Conservation (phyloP, 2,888 invertebrate genomes). For the Nudaria mundana region DNA sequence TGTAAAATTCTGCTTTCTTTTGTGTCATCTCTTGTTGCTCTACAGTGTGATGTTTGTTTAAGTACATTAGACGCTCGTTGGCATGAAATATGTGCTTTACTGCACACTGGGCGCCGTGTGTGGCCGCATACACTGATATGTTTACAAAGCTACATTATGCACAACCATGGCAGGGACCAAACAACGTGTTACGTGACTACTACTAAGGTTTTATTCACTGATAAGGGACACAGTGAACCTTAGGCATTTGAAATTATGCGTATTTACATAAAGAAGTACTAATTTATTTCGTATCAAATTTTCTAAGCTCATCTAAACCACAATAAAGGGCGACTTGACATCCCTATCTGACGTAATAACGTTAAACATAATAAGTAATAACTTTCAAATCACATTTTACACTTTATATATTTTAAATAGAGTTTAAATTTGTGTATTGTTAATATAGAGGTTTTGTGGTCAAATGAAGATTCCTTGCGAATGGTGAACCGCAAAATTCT, state of each 20-base stretch:
- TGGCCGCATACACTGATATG: neutral
- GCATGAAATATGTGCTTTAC: neutral
- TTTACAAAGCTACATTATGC: slow-evolving; percentile 6
- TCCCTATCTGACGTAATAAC: slow-evolving; percentile 10
- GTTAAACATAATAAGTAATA: slow-evolving; percentile 1
- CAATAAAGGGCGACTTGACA: slow-evolving; percentile 2
- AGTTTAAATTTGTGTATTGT: neutral
- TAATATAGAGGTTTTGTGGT: slow-evolving; percentile 22
- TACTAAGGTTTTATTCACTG: neutral
- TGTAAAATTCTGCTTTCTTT: too few relatives aligned
- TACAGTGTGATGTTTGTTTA: neutral
- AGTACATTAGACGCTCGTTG: neutral
- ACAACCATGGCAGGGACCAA: slow-evolving; percentile 1
- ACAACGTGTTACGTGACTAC: slow-evolving; percentile 3
- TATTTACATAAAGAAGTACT: too few relatives aligned
- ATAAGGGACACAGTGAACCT: too few relatives aligned
- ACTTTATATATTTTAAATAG: slow-evolving; percentile 1
- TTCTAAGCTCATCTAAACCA: neutral
- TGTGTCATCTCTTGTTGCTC: too few relatives aligned
- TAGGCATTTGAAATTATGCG: too few relatives aligned
- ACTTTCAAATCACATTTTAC: neutral
- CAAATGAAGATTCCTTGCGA: slow-evolving; percentile 19
- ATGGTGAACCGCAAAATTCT: slow-evolving; percentile 20
- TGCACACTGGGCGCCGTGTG: neutral
- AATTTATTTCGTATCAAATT: too few relatives aligned